phyloP scores from a whole-genome alignment of 35 echinoderm and acorn worm genomes.

The Apostichopus californicus region DNA sequence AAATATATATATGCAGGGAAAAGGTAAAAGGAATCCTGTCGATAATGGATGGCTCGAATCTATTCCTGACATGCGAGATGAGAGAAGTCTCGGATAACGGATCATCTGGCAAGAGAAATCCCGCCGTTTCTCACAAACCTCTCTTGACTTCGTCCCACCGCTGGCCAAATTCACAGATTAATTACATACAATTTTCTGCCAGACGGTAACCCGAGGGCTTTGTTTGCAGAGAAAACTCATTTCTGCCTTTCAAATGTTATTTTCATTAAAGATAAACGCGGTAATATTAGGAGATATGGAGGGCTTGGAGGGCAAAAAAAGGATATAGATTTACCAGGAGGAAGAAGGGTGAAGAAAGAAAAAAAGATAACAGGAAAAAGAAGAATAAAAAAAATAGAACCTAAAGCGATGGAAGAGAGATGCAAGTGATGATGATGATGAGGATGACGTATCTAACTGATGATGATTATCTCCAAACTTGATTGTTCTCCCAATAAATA shows the following conservation, averaged over 20 bases:
- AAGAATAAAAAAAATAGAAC: neutral
- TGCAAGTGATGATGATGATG: conserved; percentile 29
- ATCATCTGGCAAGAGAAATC: conserved; percentile 52
- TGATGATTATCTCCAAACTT: conserved; percentile 13
- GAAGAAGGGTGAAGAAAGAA: neutral
- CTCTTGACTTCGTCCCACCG: conserved; percentile 51
- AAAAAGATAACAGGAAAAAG: too few species aligned
- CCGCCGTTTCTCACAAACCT: conserved; percentile 45
- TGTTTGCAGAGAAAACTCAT: conserved; percentile 63
- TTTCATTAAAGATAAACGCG: conserved; percentile 63
- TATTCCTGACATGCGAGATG: conserved; percentile 47
- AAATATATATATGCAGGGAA: neutral
- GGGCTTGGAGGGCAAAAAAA: conserved; percentile 58
- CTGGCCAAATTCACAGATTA: conserved; percentile 48
- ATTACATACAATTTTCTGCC: conserved; percentile 56
- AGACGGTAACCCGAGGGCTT: conserved; percentile 62
- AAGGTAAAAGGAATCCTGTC: conserved; percentile 35
- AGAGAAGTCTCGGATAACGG: conserved; percentile 53
- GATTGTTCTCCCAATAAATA: neutral
- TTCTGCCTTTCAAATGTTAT: conserved; percentile 63
- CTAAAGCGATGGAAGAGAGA: conserved; percentile 7
- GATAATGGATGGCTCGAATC: conserved; percentile 57
- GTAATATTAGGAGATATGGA: conserved; percentile 65
- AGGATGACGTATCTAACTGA: neutral
- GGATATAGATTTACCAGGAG: conserved; percentile 40